Evolutionary conservation across 2,888 invertebrate genomes (phyloP).

Genomic region (Cheilosia scutellata): DNA sequence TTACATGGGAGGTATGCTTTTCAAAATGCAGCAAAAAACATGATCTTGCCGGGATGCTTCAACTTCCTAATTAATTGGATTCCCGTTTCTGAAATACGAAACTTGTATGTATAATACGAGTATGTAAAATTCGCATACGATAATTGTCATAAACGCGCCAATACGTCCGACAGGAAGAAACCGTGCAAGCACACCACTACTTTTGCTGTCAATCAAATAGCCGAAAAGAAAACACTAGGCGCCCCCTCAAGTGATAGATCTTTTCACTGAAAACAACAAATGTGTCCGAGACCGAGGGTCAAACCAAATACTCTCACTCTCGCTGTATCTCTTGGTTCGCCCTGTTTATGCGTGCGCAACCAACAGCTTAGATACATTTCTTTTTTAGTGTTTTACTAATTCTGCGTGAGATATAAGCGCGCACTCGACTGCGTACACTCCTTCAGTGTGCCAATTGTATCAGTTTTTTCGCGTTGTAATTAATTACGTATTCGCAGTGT

Average conservation of each 20-base stretch:
- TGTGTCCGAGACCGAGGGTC: constrained; percentile 62
- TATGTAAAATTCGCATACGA: neutral
- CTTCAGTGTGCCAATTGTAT: constrained; percentile 63
- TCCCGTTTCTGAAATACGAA: neutral
- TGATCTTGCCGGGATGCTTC: neutral
- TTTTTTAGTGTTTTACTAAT: constrained; percentile 49
- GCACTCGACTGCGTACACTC: constrained; percentile 41
- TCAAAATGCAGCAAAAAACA: too few species aligned
- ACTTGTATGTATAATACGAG: neutral
- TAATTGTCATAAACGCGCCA: constrained; percentile 30
- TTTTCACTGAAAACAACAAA: constrained; percentile 56
- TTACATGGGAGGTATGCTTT: too few species aligned
- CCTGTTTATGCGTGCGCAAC: constrained; percentile 70
- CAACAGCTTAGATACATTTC: constrained; percentile 29
- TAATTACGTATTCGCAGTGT: constrained; percentile 75
- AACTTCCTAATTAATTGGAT: neutral
- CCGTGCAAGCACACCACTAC: constrained; percentile 37
- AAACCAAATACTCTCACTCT: constrained; percentile 48
- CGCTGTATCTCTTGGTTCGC: constrained; percentile 10
- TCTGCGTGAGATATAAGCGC: constrained; percentile 60
- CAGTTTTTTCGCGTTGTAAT: constrained; percentile 58
- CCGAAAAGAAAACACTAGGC: constrained; percentile 55
- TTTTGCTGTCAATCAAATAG: constrained; percentile 70
- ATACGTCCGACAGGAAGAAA: constrained; percentile 44
- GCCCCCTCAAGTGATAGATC: constrained; percentile 57